Percentiles rank a stretch among this genome's conserved stretches.
Evolutionary conservation across 2,113 vertebrate species (phyloP).

Genomic region (Tyto alba): DNA sequence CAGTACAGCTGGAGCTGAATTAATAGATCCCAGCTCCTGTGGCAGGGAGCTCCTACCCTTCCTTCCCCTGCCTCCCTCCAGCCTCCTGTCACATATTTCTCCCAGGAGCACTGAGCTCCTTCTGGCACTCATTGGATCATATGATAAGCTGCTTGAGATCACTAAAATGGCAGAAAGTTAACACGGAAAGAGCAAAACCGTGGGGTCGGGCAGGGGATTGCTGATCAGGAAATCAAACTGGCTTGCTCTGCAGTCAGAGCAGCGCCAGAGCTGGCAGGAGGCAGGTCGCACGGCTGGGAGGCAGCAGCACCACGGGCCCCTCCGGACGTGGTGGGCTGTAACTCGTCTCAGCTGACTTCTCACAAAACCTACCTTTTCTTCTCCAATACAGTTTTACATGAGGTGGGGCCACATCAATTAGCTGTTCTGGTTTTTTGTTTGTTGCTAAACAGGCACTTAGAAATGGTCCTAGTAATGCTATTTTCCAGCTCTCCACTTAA

Average conservation of each 20-base stretch:
- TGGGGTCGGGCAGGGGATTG: not conserved
- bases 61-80: constrained; percentile 39
- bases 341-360: not conserved
- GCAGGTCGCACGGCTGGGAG: not conserved
- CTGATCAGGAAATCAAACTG: constrained; percentile 6
- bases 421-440: not conserved
- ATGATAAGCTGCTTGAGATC: constrained; percentile 47
- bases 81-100: constrained; percentile 41
- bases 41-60: constrained; percentile 1
- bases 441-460: not conserved
- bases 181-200: not conserved
- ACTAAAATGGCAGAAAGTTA: constrained; percentile 49
- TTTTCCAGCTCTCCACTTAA: not conserved
- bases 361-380: not conserved
- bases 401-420: not conserved
- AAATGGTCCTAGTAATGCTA: not conserved
- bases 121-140: constrained; percentile 34
- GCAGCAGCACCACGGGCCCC: not conserved
- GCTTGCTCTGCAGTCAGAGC: not conserved
- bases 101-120: not conserved
- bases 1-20: constrained; percentile 36
- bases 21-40: constrained; percentile 35
- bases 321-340: not conserved
- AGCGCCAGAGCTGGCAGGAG: not conserved
- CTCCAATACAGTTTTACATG: not conserved